phyloP scores from a whole-genome alignment of 2,113 vertebrate genomes.

The human (Homo sapiens) region DNA sequence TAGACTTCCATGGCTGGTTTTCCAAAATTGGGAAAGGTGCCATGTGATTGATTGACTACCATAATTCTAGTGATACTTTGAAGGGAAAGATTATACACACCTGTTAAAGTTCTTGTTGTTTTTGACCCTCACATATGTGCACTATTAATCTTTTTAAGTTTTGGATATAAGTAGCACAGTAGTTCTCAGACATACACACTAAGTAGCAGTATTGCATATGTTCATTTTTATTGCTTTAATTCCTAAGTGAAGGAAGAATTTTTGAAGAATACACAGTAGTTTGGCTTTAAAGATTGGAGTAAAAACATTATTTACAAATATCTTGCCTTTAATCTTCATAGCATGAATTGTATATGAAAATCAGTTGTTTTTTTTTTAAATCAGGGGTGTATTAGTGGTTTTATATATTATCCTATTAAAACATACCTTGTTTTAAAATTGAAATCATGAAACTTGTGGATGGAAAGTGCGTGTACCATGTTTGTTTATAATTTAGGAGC shows the following conservation, averaged over 20 bases:
- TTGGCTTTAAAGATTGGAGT: slow-evolving; percentile 39
- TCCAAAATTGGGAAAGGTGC: background rate
- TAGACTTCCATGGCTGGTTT: background rate
- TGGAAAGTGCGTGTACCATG: background rate
- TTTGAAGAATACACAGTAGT: background rate
- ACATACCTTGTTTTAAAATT: background rate
- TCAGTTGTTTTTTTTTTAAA: background rate
- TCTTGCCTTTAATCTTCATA: background rate
- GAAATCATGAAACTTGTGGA: background rate
- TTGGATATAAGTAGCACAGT: background rate
- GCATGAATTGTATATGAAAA: background rate
- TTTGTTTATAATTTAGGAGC: slow-evolving; percentile 86
- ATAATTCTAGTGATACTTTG: background rate
- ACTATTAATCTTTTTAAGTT: background rate
- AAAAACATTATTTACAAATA: background rate
- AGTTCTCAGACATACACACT: background rate
- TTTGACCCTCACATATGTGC: background rate
- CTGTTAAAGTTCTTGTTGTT: background rate
- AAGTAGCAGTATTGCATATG: background rate
- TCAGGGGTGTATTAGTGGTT: background rate
- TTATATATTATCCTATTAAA: background rate
- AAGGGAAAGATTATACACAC: background rate
- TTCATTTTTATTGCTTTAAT: background rate
- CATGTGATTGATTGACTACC: background rate
- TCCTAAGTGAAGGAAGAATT: background rate